phyloP scores from a whole-genome alignment of 53 echinoderm and acorn worm genomes.

The Holothuria leucospilota region DNA sequence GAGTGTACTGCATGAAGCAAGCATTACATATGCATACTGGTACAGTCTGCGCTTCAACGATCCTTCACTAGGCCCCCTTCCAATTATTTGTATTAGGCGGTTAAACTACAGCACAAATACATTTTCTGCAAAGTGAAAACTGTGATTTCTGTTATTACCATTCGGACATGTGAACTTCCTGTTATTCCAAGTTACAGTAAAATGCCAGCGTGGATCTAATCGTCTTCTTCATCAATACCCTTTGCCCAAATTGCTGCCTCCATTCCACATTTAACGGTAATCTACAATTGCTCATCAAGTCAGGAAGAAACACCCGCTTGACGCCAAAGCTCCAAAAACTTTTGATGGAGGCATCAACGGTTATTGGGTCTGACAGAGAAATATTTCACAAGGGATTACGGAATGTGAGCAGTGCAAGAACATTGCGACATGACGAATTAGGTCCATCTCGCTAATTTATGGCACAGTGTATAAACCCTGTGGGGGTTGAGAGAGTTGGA shows the following conservation, averaged over 20 bases:
- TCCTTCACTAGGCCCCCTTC: constrained; percentile 8
- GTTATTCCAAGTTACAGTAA: constrained; percentile 12
- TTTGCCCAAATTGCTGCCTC: constrained; percentile 35
- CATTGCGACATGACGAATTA: constrained; percentile 14
- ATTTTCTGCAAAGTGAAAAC: neutral
- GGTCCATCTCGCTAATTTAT: too few relatives aligned
- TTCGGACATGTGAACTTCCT: constrained; percentile 23
- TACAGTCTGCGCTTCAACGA: too few relatives aligned
- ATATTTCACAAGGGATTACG: constrained; percentile 27
- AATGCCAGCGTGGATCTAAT: neutral
- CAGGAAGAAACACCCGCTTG: constrained; percentile 8
- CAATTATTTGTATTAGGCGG: constrained; percentile 18
- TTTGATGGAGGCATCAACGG: constrained; percentile 39
- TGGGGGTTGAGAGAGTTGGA: too few relatives aligned
- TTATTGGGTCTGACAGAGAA: constrained; percentile 43
- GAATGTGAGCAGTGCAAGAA: constrained; percentile 15
- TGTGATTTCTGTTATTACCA: constrained; percentile 34
- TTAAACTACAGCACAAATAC: constrained; percentile 11
- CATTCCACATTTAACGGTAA: constrained; percentile 40
- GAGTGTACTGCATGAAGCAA: too few relatives aligned
- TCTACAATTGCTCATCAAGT: constrained; percentile 42
- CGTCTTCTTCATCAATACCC: neutral
- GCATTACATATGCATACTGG: too few relatives aligned
- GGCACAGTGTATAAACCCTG: too few relatives aligned
- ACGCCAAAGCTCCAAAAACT: constrained; percentile 9